Evolutionary conservation across 1,140 invertebrate genomes (phyloP).

Genomic region (Pissodes strobi): DNA sequence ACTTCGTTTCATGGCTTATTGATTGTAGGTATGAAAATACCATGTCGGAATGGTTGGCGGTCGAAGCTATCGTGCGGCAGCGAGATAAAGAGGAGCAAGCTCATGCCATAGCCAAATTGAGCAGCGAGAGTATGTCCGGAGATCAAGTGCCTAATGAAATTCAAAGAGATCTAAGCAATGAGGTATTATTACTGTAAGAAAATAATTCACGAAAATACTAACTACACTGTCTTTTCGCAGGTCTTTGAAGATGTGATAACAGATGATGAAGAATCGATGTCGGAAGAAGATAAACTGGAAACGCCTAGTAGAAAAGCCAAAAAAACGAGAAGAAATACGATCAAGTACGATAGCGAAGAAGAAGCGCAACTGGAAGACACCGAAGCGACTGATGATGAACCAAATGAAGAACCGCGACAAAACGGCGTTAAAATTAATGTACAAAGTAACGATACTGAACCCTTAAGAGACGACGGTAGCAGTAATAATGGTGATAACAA

Average conservation of each 20-base stretch:
- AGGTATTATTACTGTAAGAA: constrained; percentile 51
- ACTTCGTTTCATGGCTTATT: too few species aligned
- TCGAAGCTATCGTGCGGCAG: constrained; percentile 89
- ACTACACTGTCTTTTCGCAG: constrained; percentile 42
- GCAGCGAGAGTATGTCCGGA: constrained; percentile 60
- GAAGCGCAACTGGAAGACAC: constrained; percentile 29
- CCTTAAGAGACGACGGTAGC: not conserved
- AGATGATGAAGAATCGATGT: constrained; percentile 60
- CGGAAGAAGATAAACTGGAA: constrained; percentile 57
- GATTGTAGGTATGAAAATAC: constrained; percentile 76
- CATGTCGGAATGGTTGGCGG: constrained; percentile 92
- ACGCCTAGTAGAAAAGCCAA: constrained; percentile 51
- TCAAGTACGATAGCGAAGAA: constrained; percentile 57
- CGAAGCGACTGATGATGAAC: not conserved
- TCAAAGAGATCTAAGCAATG: constrained; percentile 53
- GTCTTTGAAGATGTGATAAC: constrained; percentile 62
- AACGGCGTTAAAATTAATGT: not conserved
- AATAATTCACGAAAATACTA: not conserved
- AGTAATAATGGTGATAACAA: constrained; percentile 9
- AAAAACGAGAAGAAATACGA: constrained; percentile 56
- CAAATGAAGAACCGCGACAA: not conserved
- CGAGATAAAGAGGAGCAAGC: constrained; percentile 75
- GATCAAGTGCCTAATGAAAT: constrained; percentile 49
- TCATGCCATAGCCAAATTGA: constrained; percentile 66
- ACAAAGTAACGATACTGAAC: constrained; percentile 3